Percentiles rank a stretch among this genome's conserved stretches.
Evolutionary conservation across 2,888 invertebrate species (phyloP).

Genomic region (Rhyacophila evoluta): DNA sequence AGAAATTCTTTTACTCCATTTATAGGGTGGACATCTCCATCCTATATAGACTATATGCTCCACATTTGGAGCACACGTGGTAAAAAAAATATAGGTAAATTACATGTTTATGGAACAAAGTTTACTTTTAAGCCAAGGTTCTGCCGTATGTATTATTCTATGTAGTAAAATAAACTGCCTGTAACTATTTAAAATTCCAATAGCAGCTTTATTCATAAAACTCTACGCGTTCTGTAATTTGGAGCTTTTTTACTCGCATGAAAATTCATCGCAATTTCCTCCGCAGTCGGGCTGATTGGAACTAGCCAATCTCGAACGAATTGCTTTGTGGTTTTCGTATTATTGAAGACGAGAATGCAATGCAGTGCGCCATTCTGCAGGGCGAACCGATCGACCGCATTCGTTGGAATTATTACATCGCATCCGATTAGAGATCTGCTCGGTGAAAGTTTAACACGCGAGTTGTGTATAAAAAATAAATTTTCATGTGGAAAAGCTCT

Average conservation of each 20-base stretch:
- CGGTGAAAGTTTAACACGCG: too few relatives aligned
- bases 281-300: neutral
- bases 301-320: neutral
- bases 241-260: neutral
- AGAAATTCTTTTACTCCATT: too few relatives aligned
- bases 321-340: constrained; percentile 18
- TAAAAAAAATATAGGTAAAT: too few relatives aligned
- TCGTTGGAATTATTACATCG: neutral
- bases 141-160: too few relatives aligned
- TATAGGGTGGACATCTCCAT: too few relatives aligned
- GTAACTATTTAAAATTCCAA: neutral
- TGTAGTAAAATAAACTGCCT: too few relatives aligned
- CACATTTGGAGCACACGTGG: too few relatives aligned
- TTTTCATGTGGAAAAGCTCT: too few relatives aligned
- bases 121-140: too few relatives aligned
- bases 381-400: neutral
- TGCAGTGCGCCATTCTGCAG: constrained; percentile 3
- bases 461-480: too few relatives aligned
- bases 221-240: neutral
- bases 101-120: too few relatives aligned
- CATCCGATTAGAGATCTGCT: neutral
- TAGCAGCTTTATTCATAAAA: neutral
- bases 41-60: too few relatives aligned
- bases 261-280: constrained; percentile 7
- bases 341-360: constrained; percentile 3